phyloP scores from a whole-genome alignment of 1,140 invertebrate genomes.

The Zaprionus lachaisei region DNA sequence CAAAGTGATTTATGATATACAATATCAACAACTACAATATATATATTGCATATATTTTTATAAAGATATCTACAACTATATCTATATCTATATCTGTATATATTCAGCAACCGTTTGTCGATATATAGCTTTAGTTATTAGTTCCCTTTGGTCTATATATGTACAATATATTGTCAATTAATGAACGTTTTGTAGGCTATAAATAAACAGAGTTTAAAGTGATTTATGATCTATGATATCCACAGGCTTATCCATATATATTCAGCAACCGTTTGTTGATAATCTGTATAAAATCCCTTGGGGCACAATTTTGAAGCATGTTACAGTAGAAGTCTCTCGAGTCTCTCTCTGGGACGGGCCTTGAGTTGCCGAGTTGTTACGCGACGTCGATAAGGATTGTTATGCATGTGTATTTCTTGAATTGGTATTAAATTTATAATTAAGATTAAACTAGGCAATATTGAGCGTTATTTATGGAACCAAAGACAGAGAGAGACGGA shows the following conservation, averaged over 20 bases:
- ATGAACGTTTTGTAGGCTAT: background rate
- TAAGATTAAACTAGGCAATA: constrained; percentile 28
- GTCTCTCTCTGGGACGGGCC: background rate
- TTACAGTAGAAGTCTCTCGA: background rate
- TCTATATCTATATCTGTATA: background rate
- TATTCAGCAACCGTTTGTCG: background rate
- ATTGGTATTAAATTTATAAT: constrained; percentile 38
- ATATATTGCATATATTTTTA: too few relatives aligned
- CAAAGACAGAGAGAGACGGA: background rate
- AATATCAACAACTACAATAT: background rate
- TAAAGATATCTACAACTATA: background rate
- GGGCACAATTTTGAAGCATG: background rate
- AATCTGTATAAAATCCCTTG: background rate
- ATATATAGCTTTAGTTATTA: background rate
- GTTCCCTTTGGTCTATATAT: background rate
- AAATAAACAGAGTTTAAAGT: background rate
- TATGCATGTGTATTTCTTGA: constrained; percentile 1
- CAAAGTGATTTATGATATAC: background rate
- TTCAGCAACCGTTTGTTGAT: background rate
- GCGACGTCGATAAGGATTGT: constrained; percentile 9
- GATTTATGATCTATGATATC: background rate
- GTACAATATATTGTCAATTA: background rate
- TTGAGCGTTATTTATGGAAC: constrained; percentile 21
- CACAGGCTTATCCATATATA: background rate
- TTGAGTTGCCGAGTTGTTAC: background rate